Percentiles rank a stretch among this genome's conserved stretches.
Evolutionary conservation across 2,888 invertebrate genomes (phyloP).

Genomic region (Sycophila texana): DNA sequence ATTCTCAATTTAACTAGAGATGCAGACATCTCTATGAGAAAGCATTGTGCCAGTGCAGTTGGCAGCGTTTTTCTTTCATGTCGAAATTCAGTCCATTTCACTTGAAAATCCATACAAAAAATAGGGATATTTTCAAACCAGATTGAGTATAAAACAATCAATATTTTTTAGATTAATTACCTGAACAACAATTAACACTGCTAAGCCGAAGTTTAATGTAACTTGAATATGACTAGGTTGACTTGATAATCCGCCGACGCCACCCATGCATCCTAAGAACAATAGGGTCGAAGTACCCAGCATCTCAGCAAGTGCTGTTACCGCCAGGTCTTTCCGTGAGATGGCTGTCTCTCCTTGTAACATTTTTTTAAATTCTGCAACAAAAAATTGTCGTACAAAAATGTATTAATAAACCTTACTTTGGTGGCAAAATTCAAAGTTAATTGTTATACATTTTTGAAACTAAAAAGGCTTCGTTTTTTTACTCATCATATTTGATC

Average conservation of each 20-base stretch:
- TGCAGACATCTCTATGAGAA: too few species aligned
- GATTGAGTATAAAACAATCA: not conserved
- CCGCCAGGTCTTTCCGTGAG: constrained; percentile 4
- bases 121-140: not conserved
- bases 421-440: too few species aligned
- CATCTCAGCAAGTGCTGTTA: constrained; percentile 70
- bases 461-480: too few species aligned
- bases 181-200: constrained; percentile 73
- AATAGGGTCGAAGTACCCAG: constrained; percentile 72
- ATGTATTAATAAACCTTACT: not conserved
- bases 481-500: too few species aligned
- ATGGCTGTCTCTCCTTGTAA: constrained; percentile 53
- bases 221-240: constrained; percentile 67
- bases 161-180: constrained; percentile 62
- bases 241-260: constrained; percentile 64
- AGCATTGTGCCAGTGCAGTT: too few species aligned
- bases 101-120: not conserved
- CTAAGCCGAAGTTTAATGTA: constrained; percentile 71
- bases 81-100: not conserved
- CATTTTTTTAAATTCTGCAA: constrained; percentile 35
- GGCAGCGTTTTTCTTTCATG: not conserved
- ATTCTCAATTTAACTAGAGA: too few species aligned
- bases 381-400: not conserved
- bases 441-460: too few species aligned
- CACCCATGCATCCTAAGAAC: constrained; percentile 73